Percentiles rank a stretch among this genome's conserved stretches.
Conservation (phyloP, 2,113 vertebrate genomes). For the Willisornis vidua region DNA sequence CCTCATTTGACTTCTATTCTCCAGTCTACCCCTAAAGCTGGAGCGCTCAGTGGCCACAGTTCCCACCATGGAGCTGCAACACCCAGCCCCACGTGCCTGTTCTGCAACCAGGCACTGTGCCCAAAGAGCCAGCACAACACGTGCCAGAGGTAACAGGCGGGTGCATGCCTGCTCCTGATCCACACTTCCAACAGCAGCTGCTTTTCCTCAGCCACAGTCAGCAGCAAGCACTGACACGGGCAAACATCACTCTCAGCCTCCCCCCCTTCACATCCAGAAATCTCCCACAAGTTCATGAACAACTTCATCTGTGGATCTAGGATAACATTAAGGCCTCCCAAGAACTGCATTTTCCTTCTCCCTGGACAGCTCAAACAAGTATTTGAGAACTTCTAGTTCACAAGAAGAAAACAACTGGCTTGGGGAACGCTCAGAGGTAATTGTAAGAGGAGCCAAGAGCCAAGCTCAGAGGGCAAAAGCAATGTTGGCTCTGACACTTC, state of each 20-base stretch:
- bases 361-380: background rate
- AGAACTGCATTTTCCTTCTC: background rate
- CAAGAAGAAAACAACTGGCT: background rate
- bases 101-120: accelerated
- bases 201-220: background rate
- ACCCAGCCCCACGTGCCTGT: background rate
- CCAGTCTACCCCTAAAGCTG: background rate
- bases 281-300: accelerated
- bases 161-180: background rate
- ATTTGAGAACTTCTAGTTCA: background rate
- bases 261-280: background rate
- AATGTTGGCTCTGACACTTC: background rate
- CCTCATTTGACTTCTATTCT: background rate
- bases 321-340: background rate
- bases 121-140: background rate
- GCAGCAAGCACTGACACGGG: accelerated
- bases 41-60: accelerated
- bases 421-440: background rate
- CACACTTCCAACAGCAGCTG: background rate
- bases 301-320: background rate
- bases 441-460: background rate
- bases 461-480: background rate
- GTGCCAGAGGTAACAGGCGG: background rate
- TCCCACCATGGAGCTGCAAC: accelerated
- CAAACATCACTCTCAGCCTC: background rate